Base-by-base conservation (phyloP, 2,888 invertebrate species). In the Keiferia lycopersicella region DNA sequence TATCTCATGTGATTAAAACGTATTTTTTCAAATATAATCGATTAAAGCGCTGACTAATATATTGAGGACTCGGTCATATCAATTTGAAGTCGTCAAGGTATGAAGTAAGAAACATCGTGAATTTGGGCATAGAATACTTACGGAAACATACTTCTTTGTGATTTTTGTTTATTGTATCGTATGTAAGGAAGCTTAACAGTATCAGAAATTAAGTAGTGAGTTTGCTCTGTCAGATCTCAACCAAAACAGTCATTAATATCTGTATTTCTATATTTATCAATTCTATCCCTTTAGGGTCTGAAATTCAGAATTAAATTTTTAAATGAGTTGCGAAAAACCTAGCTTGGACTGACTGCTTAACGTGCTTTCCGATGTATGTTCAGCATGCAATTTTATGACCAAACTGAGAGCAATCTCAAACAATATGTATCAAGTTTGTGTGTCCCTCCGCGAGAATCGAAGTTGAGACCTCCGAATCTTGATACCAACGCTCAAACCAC, bases 111-210 rank as follows among this genome's bases (percentile, higher is more conserved):
- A 16, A 12, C 22, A 16, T 50, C 66, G 76, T n/a, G 75, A 73
- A 78, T 73, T 79, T 77, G 80, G 87, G 87, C 87, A 81, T 82
- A 80, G 71, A 79, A 73, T 83, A 86, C 81, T 86, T 86, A 84
- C 74, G 69, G 68, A 68, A 72, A 73, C 56, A 59, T 56, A 67
- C 63, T 65, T 63, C 59, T 64, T 72, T 79, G 79, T 82, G 81
- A 80, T 79, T 77, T 70, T 76, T 72, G 61, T 61, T 51, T 56
- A 61, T 64, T 63, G 64, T 65, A 64, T 59, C 56, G 61, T 64
- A 39, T 67, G 65, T 77, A 73, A 74, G 69, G 69, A 80, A 79
- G 74, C 79, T 80, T 81, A 73, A 63, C 65, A 63, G 65, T 63
- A 65, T 67, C 51, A 20, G 53, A 50, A 62, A 61, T 53, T 18